These are phyloP conservation scores for Coilia nasus DNA, from an alignment of 2,797 vertebrate genomes.

Conservation along the genomic window DNA sequence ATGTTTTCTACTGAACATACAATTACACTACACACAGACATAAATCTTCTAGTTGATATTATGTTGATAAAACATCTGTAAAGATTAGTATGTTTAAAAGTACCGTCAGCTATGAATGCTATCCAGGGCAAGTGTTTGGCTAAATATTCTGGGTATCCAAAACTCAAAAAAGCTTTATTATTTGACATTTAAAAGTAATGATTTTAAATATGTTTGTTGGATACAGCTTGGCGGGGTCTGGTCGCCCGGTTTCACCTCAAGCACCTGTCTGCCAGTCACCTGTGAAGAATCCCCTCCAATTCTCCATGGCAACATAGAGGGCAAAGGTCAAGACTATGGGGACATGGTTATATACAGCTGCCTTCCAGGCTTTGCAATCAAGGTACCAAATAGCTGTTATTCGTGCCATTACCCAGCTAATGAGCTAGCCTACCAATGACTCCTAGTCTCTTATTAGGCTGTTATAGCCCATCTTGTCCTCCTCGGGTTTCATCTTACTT, in stretches of 20 bases:
- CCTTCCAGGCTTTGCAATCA: conserved; percentile 85
- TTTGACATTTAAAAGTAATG: background rate
- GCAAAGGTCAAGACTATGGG: conserved; percentile 81
- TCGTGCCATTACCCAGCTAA: no score
- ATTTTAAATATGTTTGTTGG: conserved; percentile 23
- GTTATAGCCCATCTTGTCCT: no score
- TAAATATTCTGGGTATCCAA: background rate
- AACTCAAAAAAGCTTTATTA: background rate
- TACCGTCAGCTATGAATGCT: conserved; percentile 79
- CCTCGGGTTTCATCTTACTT: no score
- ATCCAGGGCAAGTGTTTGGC: conserved; percentile 54
- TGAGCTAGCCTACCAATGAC: no score
- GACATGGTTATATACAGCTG: conserved; percentile 84
- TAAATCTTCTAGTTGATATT: background rate
- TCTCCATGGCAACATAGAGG: conserved; percentile 79
- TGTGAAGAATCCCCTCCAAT: conserved; percentile 83
- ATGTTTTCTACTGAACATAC: background rate
- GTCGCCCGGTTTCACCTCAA: conserved; percentile 81
- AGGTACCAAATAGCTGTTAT: conserved; percentile 72
- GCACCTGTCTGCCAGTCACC: conserved; percentile 80
- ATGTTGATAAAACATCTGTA: background rate
- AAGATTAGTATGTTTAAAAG: conserved; percentile 61
- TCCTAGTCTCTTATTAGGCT: no score
- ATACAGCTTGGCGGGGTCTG: conserved; percentile 83
- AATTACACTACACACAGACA: background rate